A percentile compares a stretch with the other conserved stretches of the same genome.
Conservation (phyloP, 23 tunicate genomes). For the Oikopleura dioica region DNA sequence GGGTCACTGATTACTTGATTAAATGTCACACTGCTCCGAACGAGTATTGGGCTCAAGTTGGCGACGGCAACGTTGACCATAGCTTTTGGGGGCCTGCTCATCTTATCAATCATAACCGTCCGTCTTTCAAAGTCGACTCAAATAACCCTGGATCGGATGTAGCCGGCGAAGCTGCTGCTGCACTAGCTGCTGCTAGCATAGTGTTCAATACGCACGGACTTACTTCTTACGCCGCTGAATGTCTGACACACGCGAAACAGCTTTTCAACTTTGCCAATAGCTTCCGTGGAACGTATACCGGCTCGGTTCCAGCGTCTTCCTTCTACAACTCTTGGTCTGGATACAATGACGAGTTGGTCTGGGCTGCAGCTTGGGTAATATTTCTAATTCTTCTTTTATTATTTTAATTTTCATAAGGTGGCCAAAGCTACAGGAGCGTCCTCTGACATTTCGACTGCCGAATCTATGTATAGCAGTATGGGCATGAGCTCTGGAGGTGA, state of each 20-base stretch:
- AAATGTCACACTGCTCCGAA: slow-evolving; percentile 66
- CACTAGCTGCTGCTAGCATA: slow-evolving; percentile 51
- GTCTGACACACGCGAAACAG: slow-evolving; percentile 32
- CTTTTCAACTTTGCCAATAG: slow-evolving; percentile 44
- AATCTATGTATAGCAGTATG: not conserved
- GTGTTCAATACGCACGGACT: slow-evolving; percentile 14
- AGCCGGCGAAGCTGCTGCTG: slow-evolving; percentile 78
- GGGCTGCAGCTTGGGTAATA: slow-evolving; percentile 13
- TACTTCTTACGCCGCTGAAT: slow-evolving; percentile 12
- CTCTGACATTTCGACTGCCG: not conserved
- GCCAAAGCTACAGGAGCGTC: not conserved
- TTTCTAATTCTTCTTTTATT: too few relatives aligned
- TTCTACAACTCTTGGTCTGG: slow-evolving; percentile 3
- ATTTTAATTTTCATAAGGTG: too few relatives aligned
- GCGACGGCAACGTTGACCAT: slow-evolving; percentile 39
- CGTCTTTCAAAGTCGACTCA: slow-evolving; percentile 29
- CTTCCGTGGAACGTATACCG: slow-evolving; percentile 11
- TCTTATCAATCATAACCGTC: slow-evolving; percentile 12
- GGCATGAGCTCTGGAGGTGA: not conserved
- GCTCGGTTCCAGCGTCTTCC: not conserved
- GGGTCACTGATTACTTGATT: slow-evolving; percentile 75
- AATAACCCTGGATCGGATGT: slow-evolving; percentile 54
- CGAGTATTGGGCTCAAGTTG: slow-evolving; percentile 82
- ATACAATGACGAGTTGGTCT: not conserved
- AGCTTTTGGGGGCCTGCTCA: slow-evolving; percentile 23